A percentile compares a stretch with the other conserved stretches of the same genome.
Evolutionary conservation across 1,140 invertebrate species (phyloP).

Genomic region (Bombus confusus): DNA sequence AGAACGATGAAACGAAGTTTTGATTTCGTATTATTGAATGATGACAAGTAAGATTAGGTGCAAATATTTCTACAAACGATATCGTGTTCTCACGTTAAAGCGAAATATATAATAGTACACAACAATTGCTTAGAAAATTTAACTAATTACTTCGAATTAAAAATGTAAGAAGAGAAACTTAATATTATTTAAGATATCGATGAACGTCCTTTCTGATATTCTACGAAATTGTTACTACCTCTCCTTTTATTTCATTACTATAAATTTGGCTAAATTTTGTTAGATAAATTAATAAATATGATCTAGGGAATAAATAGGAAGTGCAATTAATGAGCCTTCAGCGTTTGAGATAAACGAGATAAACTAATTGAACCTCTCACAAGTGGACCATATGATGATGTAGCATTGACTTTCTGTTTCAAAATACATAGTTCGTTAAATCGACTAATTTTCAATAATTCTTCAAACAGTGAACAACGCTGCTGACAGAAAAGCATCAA

Average conservation of each 20-base stretch:
- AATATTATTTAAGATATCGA: too few relatives aligned
- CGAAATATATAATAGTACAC: background rate
- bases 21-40: background rate
- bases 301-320: background rate
- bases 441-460: background rate
- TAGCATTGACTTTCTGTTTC: background rate
- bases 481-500: background rate
- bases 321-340: background rate
- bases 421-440: background rate
- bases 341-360: background rate
- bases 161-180: too few relatives aligned
- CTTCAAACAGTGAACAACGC: background rate
- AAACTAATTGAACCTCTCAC: background rate
- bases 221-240: too few relatives aligned
- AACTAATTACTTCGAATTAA: too few relatives aligned
- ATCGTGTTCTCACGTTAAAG: background rate
- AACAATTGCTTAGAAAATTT: background rate
- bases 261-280: background rate
- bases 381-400: background rate
- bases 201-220: too few relatives aligned
- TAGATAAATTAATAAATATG: background rate
- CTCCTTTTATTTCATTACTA: background rate
- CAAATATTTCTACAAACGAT: background rate
- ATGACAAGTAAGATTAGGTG: background rate
- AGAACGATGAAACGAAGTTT: background rate